A percentile compares a stretch with the other conserved stretches of the same genome.
Evolutionary conservation across 2,888 invertebrate genomes (phyloP).

Genomic region (Cephus pulcher): DNA sequence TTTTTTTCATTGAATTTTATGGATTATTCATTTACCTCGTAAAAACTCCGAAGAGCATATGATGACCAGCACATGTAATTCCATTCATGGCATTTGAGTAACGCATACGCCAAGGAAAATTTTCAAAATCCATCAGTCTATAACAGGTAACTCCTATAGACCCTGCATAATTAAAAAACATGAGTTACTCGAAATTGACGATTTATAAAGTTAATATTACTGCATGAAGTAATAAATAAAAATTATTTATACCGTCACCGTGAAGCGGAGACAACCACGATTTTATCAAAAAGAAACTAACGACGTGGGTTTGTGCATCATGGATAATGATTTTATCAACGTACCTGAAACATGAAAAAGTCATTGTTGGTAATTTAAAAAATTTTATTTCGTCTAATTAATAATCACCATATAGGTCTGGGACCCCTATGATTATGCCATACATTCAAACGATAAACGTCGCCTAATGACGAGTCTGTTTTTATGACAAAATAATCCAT

Average conservation of each 20-base stretch:
- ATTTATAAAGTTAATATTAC: too few species aligned
- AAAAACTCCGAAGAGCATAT: constrained; percentile 12
- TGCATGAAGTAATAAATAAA: too few species aligned
- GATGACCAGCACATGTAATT: constrained; percentile 10
- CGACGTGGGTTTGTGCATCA: constrained; percentile 14
- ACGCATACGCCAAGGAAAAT: constrained; percentile 10
- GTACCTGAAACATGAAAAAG: constrained; percentile 6
- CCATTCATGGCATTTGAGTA: constrained; percentile 7
- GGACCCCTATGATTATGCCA: constrained; percentile 15
- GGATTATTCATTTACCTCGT: constrained; percentile 1
- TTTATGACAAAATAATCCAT: constrained; percentile 14
- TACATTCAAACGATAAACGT: constrained; percentile 15
- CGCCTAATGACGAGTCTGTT: constrained; percentile 14
- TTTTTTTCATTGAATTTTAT: too few species aligned
- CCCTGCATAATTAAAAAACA: constrained; percentile 4
- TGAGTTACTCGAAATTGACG: too few species aligned
- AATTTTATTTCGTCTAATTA: background rate
- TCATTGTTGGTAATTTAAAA: background rate
- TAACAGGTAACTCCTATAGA: constrained; percentile 16
- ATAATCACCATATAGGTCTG: constrained; percentile 12
- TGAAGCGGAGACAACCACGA: constrained; percentile 15
- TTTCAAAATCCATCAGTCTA: constrained; percentile 17
- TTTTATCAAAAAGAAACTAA: constrained; percentile 13
- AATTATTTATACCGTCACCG: constrained; percentile 9
- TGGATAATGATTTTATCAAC: constrained; percentile 14